Conservation (phyloP, 1,140 invertebrate species). For the Episyrphus balteatus region DNA sequence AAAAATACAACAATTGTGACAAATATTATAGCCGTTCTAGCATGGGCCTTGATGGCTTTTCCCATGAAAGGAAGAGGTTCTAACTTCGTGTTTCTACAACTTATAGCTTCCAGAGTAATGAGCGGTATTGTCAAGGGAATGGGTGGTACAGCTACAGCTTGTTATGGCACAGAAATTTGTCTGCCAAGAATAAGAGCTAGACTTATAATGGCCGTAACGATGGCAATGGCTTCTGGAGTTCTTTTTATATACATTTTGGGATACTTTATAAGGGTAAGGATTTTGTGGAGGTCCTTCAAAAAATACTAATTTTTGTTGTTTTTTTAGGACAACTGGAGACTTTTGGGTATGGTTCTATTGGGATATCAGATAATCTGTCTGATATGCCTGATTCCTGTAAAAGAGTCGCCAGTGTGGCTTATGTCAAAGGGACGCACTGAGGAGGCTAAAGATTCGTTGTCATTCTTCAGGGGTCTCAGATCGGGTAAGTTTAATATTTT, state of each 20-base stretch:
- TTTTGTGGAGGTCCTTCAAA: no score
- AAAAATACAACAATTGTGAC: slow-evolving; percentile 22
- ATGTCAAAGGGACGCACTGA: slow-evolving; percentile 40
- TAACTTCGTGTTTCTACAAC: slow-evolving; percentile 15
- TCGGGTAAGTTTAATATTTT: no score
- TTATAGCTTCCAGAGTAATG: slow-evolving; percentile 19
- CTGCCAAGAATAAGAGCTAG: slow-evolving; percentile 43
- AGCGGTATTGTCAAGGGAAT: slow-evolving; percentile 42
- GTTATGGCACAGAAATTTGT: slow-evolving; percentile 51
- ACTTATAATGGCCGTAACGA: slow-evolving; percentile 48
- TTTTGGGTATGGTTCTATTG: slow-evolving; percentile 50
- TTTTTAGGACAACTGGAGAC: slow-evolving; percentile 40
- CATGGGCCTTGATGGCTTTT: slow-evolving; percentile 26
- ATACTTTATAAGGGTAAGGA: slow-evolving; percentile 39
- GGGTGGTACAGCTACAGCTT: slow-evolving; percentile 46
- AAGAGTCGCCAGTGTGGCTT: slow-evolving; percentile 64
- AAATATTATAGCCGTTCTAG: slow-evolving; percentile 21
- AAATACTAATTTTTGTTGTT: no score
- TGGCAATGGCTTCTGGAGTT: slow-evolving; percentile 48
- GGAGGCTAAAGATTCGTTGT: slow-evolving; percentile 43
- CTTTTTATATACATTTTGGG: slow-evolving; percentile 50
- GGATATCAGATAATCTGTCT: slow-evolving; percentile 43
- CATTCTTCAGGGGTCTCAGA: slow-evolving; percentile 46
- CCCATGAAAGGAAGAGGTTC: slow-evolving; percentile 12
- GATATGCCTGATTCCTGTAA: slow-evolving; percentile 45